These are phyloP conservation scores for Caranx ignobilis DNA, from an alignment of 2,113 vertebrate species.

Conservation along the genomic window DNA sequence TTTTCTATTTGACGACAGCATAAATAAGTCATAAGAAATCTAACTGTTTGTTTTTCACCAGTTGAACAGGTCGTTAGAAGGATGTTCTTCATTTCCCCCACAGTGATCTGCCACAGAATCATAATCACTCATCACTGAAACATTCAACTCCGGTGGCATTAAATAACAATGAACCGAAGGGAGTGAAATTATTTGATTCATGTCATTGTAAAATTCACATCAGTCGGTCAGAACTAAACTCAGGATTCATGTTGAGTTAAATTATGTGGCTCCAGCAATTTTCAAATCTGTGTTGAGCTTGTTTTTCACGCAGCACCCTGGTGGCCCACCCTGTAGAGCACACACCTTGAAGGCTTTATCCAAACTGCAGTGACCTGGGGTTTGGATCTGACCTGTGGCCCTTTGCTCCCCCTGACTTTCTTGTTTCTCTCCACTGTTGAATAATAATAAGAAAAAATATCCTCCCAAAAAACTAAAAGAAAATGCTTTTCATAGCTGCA, in stretches of 20 bases:
- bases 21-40: neutral
- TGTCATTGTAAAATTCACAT: conserved; percentile 3
- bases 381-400: no score
- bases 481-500: conserved; percentile 15
- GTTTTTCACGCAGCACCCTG: no score
- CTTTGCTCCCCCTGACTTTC: no score
- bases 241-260: conserved; percentile 19
- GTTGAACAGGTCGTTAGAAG: neutral
- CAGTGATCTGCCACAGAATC: neutral
- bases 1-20: neutral
- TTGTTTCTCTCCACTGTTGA: no score
- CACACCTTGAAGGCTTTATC: no score
- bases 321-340: no score
- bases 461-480: neutral
- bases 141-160: neutral
- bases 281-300: conserved; percentile 1
- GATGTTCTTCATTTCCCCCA: neutral
- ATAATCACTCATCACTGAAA: conserved; percentile 8
- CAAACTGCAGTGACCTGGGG: no score
- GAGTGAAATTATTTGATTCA: conserved; percentile 3
- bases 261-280: conserved; percentile 1
- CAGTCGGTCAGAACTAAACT: conserved; percentile 9
- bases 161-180: conserved; percentile 17
- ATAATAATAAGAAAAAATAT: no score
- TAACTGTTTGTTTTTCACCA: neutral